Percentiles rank a stretch among this genome's conserved stretches.
Conservation (phyloP, 2,888 invertebrate genomes). For the Stegana nigrithorax region DNA sequence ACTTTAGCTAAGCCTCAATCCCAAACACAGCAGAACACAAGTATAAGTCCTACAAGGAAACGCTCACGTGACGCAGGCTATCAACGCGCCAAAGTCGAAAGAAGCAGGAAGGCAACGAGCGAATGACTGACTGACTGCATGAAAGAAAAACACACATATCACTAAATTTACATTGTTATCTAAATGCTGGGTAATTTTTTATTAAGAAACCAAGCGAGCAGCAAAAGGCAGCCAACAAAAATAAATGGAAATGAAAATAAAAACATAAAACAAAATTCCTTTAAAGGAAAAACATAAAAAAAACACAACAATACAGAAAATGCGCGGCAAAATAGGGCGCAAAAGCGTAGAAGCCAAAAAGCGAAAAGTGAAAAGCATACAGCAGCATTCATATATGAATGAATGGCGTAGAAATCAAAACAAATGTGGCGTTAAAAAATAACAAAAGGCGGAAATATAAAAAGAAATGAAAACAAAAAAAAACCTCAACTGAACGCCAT, state of each 20-base stretch:
- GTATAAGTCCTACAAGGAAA: neutral
- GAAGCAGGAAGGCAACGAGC: neutral
- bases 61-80: neutral
- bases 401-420: constrained; percentile 14
- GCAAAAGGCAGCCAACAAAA: no score
- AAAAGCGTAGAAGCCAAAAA: constrained; percentile 2
- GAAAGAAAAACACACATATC: constrained; percentile 17
- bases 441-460: neutral
- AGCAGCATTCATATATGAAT: neutral
- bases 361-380: neutral
- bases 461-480: neutral
- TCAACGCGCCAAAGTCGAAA: neutral
- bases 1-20: no score
- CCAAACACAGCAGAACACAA: no score
- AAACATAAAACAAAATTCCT: no score
- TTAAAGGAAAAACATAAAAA: neutral
- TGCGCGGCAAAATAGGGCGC: neutral
- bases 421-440: constrained; percentile 16
- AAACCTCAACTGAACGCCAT: neutral
- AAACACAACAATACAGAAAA: neutral
- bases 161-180: constrained; percentile 22
- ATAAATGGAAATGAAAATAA: neutral
- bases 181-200: constrained; percentile 21
- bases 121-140: constrained; percentile 2
- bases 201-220: neutral